Evolutionary conservation across 2,888 invertebrate genomes (phyloP).

Genomic region (Caenorhabditis auriculariae): DNA sequence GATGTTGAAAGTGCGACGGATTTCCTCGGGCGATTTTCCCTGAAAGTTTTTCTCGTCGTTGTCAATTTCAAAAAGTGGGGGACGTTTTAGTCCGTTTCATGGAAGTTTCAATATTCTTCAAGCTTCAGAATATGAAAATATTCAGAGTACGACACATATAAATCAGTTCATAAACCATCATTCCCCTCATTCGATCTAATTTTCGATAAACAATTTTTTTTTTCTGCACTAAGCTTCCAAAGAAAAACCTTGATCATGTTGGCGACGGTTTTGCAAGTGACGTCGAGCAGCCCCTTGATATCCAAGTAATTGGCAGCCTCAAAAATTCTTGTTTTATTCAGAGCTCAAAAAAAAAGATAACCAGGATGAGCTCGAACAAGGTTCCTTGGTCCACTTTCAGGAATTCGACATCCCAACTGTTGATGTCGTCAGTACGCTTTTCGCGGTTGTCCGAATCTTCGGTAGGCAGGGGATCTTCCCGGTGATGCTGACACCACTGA

Average conservation of each 20-base stretch:
- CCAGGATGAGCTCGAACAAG: constrained; percentile 87
- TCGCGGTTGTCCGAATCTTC: constrained; percentile 96
- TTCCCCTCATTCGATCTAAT: too few relatives aligned
- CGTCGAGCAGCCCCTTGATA: constrained; percentile 76
- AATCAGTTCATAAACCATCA: too few relatives aligned
- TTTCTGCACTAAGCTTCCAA: not conserved
- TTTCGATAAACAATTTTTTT: not conserved
- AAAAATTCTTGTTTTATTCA: not conserved
- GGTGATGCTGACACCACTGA: constrained; percentile 68
- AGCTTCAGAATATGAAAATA: not conserved
- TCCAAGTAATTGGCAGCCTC: constrained; percentile 46
- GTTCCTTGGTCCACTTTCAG: constrained; percentile 97
- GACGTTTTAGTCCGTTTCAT: not conserved
- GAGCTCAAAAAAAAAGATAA: constrained; percentile 43
- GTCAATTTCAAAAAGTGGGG: not conserved
- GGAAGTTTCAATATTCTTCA: not conserved
- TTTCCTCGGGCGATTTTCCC: constrained; percentile 70
- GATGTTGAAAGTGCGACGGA: constrained; percentile 70
- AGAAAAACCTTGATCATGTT: constrained; percentile 68
- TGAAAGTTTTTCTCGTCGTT: too few relatives aligned
- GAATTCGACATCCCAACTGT: constrained; percentile 98
- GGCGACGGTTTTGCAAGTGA: constrained; percentile 84
- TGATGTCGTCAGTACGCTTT: constrained; percentile 97
- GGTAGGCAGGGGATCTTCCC: constrained; percentile 80
- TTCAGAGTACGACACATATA: too few relatives aligned